phyloP scores from a whole-genome alignment of 1,140 invertebrate genomes.

The Xylocopa sonorina region DNA sequence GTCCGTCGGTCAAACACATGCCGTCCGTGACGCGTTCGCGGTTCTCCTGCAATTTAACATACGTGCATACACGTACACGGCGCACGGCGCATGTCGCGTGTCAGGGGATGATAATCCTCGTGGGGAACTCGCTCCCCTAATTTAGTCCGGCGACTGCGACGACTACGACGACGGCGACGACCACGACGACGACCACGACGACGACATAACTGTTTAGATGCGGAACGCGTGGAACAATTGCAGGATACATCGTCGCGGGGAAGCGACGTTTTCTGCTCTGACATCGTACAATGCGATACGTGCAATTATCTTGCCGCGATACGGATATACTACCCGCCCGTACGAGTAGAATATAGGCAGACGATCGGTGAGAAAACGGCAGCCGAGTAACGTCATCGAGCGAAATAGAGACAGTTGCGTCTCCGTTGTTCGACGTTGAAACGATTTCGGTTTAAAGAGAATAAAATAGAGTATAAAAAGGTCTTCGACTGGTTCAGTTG shows the following conservation, averaged over 20 bases:
- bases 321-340: neutral
- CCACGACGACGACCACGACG: too few species aligned
- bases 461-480: conserved; percentile 1
- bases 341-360: too few species aligned
- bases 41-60: conserved; percentile 46
- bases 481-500: conserved; percentile 42
- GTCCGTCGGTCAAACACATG: conserved; percentile 47
- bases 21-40: conserved; percentile 34
- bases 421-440: too few species aligned
- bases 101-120: conserved; percentile 60
- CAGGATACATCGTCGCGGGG: neutral
- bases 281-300: conserved; percentile 15
- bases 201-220: conserved; percentile 26
- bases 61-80: conserved; percentile 7
- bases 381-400: neutral
- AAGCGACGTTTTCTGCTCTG: conserved; percentile 12
- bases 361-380: neutral
- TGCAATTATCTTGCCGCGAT: conserved; percentile 19
- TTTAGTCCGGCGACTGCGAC: too few species aligned
- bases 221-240: conserved; percentile 37
- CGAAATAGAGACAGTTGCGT: too few species aligned
- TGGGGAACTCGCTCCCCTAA: conserved; percentile 56
- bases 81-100: conserved; percentile 27
- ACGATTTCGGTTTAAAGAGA: too few species aligned
- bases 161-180: too few species aligned